Evolutionary conservation across 2,888 invertebrate genomes (phyloP), one percentile per base, ranked within the genome.

Genomic region (Ditula angustiorana): DNA sequence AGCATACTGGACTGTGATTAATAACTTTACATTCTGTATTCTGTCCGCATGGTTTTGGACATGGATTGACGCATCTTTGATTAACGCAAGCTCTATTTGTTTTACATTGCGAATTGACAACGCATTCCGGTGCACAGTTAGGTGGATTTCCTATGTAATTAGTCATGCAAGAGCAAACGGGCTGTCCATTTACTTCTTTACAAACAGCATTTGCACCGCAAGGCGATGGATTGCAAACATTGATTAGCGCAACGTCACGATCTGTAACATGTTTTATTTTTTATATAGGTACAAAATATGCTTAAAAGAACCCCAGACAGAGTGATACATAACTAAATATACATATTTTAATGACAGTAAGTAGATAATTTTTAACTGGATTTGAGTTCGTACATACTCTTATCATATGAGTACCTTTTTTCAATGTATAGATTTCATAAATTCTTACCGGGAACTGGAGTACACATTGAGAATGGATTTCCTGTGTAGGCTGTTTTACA

Each of bases 161-260:
- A 7, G 94, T 91, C 53, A 95, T 86, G 79, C 96, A 96, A 33
- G 96, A 95, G 79, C 96, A 96, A 46, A 96, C 94, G 0, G 95
- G 95, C 83, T 95, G 95, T 52, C 89, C 93, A 75, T 96, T 96
- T 37, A 95, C 82, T 85, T 96, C 96, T 69, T 94, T 94, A 80
- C 97, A 97, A 71, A 95, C 94, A 7, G 96, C 94, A 82, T 96
- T 96, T 1, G 88, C 73, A 35, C 96, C 96, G 85, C 97, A 97
- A 5, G 95, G 94, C 2, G 96, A 95, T 49, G 96, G 96, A 75
- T 94, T 93, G 76, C 97, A 97, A 5, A 96, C 95, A 76, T 95
- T 85, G 30, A 87, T 66, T n/a, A 80, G 67, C 21, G 76, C 81
- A 49, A 82, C 59, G 70, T 87, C 86, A 58, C 80, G 79, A 71